phyloP scores from a whole-genome alignment of 2,113 vertebrate species.

The Myotis davidii region DNA sequence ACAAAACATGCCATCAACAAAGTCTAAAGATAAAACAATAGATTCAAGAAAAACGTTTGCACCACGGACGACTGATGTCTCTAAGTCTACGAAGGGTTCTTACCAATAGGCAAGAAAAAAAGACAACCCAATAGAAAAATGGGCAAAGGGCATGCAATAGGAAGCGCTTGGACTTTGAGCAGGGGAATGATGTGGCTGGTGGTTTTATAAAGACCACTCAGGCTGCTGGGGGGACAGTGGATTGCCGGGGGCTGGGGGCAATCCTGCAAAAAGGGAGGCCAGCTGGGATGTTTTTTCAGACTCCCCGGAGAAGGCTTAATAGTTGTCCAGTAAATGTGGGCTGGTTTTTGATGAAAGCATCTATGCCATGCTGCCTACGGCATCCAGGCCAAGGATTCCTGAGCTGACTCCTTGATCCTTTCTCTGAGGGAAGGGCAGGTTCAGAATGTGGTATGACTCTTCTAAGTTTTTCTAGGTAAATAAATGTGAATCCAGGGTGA shows the following conservation, averaged over 20 bases:
- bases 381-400: neutral
- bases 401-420: neutral
- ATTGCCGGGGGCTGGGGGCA: neutral
- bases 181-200: neutral
- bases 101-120: slow-evolving; percentile 17
- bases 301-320: neutral
- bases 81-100: neutral
- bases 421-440: neutral
- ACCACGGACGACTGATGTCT: neutral
- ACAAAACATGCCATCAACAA: neutral
- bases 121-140: neutral
- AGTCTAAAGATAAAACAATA: slow-evolving; percentile 32
- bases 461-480: neutral
- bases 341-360: neutral
- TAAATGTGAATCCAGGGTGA: neutral
- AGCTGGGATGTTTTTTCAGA: neutral
- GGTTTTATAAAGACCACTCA: neutral
- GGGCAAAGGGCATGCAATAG: neutral
- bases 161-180: neutral
- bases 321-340: neutral
- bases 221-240: neutral
- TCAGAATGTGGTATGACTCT: neutral
- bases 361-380: neutral
- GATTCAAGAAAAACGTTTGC: neutral
- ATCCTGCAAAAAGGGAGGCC: neutral